Evolutionary conservation across 2,797 vertebrate species (phyloP), one percentile per base, ranked within the genome.

Genomic region (Geotrypetes seraphini): DNA sequence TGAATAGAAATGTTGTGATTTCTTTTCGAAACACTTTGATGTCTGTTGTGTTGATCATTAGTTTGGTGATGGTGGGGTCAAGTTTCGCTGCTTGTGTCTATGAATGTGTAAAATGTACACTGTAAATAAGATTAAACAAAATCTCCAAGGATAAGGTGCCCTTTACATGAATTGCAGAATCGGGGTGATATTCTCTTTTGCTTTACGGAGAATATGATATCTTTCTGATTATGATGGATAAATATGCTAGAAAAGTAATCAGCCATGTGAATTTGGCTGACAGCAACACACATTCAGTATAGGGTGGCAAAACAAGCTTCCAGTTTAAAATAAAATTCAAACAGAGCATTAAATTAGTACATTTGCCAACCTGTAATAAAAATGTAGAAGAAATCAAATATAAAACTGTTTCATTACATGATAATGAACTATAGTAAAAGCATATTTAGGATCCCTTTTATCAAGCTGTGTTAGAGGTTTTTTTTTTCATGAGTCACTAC

Each of bases 261-360:
- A 52, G 31, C 54, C 54, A 42, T 50, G 48, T 23, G 69, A 56
- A 66, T 69, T 56, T 41, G 19, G 28, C 29, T 53, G 43, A 49
- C 34, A 61, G 33, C 36, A 53, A 50, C 33, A 47, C 26, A 34
- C 57, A 52, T 33, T n/a, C 8, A 39, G 33, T 52, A 47, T 2
- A 35, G 23, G 17, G 30, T 50, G 21, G 39, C 20, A 53, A 42
- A 39, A 12, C 5, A 33, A 36, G 17, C 10, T 39, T 25, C n/a
- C 40, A 41, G 2, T 11, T 50, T 58, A 21, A 30, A 57, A 46
- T n/a, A 22, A 31, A 41, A 31, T 44, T 41, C 39, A 63, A 52
- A 45, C 29, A 47, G 10, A 35, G 18, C 45, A 25, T 17, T 31
- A 37, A 25, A 33, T 7, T 3, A 25, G 19, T 5, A 23, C 31